Evolutionary conservation across 1,140 invertebrate species (phyloP).

Genomic region (Catajapyx aquilonaris): DNA sequence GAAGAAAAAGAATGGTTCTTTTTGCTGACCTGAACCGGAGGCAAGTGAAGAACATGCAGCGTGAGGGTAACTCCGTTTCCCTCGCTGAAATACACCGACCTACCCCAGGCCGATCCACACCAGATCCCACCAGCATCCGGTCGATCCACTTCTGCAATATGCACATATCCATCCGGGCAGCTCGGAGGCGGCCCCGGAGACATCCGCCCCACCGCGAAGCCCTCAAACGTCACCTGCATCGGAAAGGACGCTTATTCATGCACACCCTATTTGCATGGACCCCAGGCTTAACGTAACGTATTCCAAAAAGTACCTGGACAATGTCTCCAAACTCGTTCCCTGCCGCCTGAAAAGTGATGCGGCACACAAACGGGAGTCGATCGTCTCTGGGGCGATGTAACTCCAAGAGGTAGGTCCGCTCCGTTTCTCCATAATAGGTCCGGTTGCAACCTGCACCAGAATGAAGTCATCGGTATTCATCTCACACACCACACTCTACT

Average conservation of each 20-base stretch:
- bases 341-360: slow-evolving; percentile 69
- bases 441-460: slow-evolving; percentile 53
- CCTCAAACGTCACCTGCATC: not conserved
- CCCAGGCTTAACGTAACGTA: no score
- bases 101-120: not conserved
- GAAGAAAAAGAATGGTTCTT: no score
- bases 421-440: slow-evolving; percentile 65
- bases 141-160: not conserved
- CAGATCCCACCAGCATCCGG: not conserved
- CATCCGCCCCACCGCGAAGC: not conserved
- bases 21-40: no score
- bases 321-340: slow-evolving; percentile 62
- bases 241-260: no score
- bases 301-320: slow-evolving; percentile 64
- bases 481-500: no score
- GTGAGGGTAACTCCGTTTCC: not conserved
- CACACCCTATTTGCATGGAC: no score
- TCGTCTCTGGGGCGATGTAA: slow-evolving; percentile 40
- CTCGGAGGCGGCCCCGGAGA: not conserved
- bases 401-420: slow-evolving; percentile 53
- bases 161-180: not conserved
- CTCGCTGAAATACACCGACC: not conserved
- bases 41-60: not conserved
- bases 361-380: slow-evolving; percentile 60
- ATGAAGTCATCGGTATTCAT: no score